phyloP scores from a whole-genome alignment of 2,888 invertebrate species.

The Myopa tessellatipennis region DNA sequence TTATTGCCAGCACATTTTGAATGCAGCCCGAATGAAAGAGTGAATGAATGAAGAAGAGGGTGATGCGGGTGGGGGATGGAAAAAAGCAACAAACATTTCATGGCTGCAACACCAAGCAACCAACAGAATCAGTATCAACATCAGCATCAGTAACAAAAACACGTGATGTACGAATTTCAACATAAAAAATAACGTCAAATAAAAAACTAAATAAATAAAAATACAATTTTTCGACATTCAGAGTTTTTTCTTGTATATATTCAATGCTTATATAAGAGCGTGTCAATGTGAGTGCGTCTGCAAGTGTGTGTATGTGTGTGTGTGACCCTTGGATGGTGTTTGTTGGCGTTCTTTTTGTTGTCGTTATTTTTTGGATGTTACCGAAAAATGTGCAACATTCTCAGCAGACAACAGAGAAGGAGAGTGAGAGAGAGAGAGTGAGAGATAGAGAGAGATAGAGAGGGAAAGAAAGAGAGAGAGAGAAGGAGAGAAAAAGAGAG shows the following conservation, averaged over 20 bases:
- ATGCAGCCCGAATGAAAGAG: background rate
- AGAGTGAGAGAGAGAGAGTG: background rate
- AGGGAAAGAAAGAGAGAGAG: background rate
- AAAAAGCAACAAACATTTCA: background rate
- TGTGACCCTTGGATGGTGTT: too few relatives aligned
- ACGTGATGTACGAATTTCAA: background rate
- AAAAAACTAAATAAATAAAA: too few relatives aligned
- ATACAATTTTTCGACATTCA: background rate
- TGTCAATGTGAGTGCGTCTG: background rate
- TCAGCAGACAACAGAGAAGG: too few relatives aligned
- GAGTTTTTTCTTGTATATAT: background rate
- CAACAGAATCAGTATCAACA: background rate
- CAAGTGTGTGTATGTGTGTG: background rate
- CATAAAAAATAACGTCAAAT: too few relatives aligned
- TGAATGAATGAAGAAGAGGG: background rate
- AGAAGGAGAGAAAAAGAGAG: constrained; percentile 11
- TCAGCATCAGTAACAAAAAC: background rate
- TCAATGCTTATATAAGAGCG: background rate
- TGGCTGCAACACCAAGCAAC: background rate
- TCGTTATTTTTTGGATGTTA: too few relatives aligned
- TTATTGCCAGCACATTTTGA: constrained; percentile 26
- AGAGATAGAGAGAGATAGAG: constrained; percentile 4
- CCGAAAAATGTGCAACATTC: too few relatives aligned
- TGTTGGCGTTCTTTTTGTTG: too few relatives aligned
- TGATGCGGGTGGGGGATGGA: background rate